Percentiles rank a stretch among this genome's conserved stretches.
These are phyloP conservation scores for Danaus plexippus DNA, from an alignment of 1,140 invertebrate genomes.

Conservation along the genomic window DNA sequence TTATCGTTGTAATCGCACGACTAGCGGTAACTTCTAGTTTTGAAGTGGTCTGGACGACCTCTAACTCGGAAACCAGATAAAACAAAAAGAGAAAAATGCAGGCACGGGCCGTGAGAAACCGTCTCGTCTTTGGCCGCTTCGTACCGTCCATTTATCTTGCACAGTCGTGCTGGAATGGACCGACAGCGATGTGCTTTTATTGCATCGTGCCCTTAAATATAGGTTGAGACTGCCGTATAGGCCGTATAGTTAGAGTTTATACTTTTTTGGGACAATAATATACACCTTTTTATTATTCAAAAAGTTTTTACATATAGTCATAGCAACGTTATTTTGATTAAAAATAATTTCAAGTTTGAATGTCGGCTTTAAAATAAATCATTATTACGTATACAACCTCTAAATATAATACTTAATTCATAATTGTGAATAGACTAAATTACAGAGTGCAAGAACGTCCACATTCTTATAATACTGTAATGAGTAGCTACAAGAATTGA, in stretches of 20 bases:
- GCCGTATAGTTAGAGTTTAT: too few relatives aligned
- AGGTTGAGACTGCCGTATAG: conserved; percentile 24
- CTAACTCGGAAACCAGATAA: conserved; percentile 65
- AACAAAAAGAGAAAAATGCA: conserved; percentile 61
- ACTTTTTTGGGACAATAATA: too few relatives aligned
- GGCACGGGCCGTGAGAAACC: conserved; percentile 69
- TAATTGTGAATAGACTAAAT: too few relatives aligned
- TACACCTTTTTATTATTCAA: too few relatives aligned
- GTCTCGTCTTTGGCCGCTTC: conserved; percentile 48
- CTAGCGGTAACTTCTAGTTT: conserved; percentile 61
- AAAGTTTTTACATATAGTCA: too few relatives aligned
- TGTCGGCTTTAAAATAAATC: too few relatives aligned
- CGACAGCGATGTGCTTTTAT: conserved; percentile 66
- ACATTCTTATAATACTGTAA: too few relatives aligned
- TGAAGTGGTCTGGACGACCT: conserved; percentile 51
- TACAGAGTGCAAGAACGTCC: too few relatives aligned
- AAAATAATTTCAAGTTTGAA: too few relatives aligned
- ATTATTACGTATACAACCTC: too few relatives aligned
- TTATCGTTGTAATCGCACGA: conserved; percentile 53
- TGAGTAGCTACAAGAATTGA: conserved; percentile 21
- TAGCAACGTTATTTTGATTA: too few relatives aligned
- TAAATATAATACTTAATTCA: too few relatives aligned
- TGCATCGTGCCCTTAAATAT: conserved; percentile 66
- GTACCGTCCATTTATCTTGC: conserved; percentile 66
- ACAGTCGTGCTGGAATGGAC: conserved; percentile 66